Evolutionary conservation across 2,797 vertebrate species (phyloP).

Genomic region (Dromococcyx pavoninus): DNA sequence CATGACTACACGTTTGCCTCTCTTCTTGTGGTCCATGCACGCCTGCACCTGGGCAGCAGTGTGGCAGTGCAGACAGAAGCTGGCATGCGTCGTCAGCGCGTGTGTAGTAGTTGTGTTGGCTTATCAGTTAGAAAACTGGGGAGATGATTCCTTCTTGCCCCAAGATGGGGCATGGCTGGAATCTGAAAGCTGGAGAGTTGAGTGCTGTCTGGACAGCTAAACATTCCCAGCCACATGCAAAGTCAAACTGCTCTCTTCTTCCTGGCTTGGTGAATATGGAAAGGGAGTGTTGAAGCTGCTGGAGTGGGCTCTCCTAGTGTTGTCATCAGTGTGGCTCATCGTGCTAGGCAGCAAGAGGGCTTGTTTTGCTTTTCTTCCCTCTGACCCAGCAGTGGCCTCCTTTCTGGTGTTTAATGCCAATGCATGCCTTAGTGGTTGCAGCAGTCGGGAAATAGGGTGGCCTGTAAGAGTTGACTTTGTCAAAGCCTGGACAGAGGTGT

Average conservation of each 20-base stretch:
- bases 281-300: background rate
- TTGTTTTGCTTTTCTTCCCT: background rate
- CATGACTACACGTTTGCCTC: background rate
- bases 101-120: accelerated
- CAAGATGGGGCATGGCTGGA: background rate
- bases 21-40: background rate
- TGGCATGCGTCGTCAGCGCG: accelerated
- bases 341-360: background rate
- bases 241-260: background rate
- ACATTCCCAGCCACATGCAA: background rate
- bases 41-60: background rate
- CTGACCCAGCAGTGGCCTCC: background rate
- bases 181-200: background rate
- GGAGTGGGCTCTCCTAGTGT: background rate
- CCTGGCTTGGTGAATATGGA: background rate
- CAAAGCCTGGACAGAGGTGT: background rate
- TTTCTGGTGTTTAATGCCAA: background rate
- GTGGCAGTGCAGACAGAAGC: background rate
- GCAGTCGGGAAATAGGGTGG: background rate
- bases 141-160: background rate
- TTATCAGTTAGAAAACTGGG: background rate
- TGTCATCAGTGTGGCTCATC: background rate
- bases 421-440: background rate
- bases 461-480: background rate
- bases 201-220: background rate